Conservation (phyloP, 2,888 invertebrate species). For the Exocentrus adspersus region DNA sequence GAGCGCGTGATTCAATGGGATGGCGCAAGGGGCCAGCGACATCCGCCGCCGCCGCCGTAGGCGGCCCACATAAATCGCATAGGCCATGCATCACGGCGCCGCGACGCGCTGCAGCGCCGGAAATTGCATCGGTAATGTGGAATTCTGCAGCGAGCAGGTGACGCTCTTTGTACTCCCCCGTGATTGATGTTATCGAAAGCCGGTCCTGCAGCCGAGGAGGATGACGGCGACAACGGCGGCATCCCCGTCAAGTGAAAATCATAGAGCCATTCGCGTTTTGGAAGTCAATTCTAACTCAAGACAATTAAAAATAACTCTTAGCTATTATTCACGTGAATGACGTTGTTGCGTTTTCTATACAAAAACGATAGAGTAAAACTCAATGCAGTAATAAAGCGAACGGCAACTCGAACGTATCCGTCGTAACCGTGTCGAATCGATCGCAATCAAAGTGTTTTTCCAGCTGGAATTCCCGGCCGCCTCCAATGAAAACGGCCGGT, state of each 20-base stretch:
- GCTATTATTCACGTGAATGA: too few species aligned
- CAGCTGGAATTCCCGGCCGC: slow-evolving; percentile 11
- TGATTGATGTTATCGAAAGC: slow-evolving; percentile 42
- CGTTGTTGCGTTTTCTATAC: too few species aligned
- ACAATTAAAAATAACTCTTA: too few species aligned
- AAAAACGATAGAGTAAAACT: neutral
- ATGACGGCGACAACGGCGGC: too few species aligned
- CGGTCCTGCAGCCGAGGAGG: neutral
- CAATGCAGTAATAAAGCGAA: neutral
- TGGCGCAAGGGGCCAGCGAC: neutral
- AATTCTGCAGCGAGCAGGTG: slow-evolving; percentile 46
- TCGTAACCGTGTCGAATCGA: slow-evolving; percentile 8
- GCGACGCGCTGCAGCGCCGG: slow-evolving; percentile 39
- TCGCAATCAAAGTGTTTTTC: slow-evolving; percentile 14
- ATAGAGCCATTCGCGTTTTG: too few species aligned
- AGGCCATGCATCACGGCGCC: slow-evolving; percentile 42
- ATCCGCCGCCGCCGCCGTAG: neutral
- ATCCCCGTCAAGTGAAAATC: too few species aligned
- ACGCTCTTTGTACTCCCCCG: slow-evolving; percentile 43
- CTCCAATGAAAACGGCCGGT: slow-evolving; percentile 23
- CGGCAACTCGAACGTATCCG: slow-evolving; percentile 8
- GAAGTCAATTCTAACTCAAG: too few species aligned
- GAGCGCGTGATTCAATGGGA: slow-evolving; percentile 1
- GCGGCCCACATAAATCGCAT: slow-evolving; percentile 34
- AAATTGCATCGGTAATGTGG: slow-evolving; percentile 53